Base-by-base conservation (phyloP, 2,888 invertebrate species). In the Heliconius ethilla region DNA sequence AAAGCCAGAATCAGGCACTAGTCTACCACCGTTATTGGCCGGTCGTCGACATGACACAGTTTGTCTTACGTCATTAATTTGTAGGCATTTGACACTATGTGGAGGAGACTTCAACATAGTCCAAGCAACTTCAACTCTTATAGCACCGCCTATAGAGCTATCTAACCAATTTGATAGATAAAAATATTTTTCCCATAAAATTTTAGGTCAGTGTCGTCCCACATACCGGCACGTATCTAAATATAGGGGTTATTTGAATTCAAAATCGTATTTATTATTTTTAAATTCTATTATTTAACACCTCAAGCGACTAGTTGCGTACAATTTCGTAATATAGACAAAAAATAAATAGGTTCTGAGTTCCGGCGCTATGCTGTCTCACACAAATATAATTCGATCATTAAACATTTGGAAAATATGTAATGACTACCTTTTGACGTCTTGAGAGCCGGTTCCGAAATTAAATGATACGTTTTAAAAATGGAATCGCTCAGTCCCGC, bases 401-500 rank as follows among this genome's bases (percentile, higher is more conserved):
- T 85, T 84, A 84, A 82, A 84, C 84, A 84, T 84, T 84, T 83
- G 82, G 91, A 92, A 93, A 93, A 93, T 90, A 88, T 90, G 91
- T 94, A 94, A 94, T 94, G 90, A 94, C 93, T 92, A 92, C 93
- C 94, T 93, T 92, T 91, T 93, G 94, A 93, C 94, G 92, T 92
- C 91, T 93, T 90, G 92, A 92, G 89, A 93, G 94, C 94, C 92
- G 92, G 94, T 93, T 94, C 90, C 91, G 90, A 94, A 93, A 93
- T 94, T 93, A 94, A 94, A 94, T 94, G 92, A 94, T 94, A 94
- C 92, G 92, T 94, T 94, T 94, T 91, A 92, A 94, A 94, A 94
- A 93, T 94, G 94, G 93, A 94, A 94, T 94, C 93, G 93, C 91
- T 92, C 90, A 84, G 92, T 89, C 93, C 94, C 94, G 94, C 94